phyloP scores from a whole-genome alignment of 2,113 vertebrate species.

The Tachysurus vachellii region DNA sequence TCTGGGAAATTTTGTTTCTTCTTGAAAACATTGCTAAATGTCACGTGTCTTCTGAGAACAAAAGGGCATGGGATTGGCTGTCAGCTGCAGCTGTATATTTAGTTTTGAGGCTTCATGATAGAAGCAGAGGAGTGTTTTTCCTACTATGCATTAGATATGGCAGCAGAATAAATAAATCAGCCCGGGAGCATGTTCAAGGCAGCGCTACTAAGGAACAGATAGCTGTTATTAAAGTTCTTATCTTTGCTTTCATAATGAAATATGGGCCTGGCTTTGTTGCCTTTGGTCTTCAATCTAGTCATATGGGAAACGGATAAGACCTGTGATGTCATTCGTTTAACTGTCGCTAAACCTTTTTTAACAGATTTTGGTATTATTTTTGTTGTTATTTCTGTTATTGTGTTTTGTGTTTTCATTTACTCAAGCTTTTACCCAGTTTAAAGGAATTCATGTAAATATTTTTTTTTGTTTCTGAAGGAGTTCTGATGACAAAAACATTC shows the following conservation, averaged over 20 bases:
- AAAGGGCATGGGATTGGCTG: conserved; percentile 12
- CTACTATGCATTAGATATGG: conserved; percentile 67
- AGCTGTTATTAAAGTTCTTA: conserved; percentile 93
- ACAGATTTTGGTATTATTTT: not conserved
- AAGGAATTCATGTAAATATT: not conserved
- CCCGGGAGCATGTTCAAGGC: conserved; percentile 50
- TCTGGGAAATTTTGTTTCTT: conserved; percentile 49
- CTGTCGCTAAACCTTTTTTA: not conserved
- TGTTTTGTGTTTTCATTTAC: not conserved
- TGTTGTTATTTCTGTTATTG: not conserved
- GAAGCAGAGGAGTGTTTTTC: conserved; percentile 1
- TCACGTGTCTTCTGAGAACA: conserved; percentile 25
- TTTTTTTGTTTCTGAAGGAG: conserved; percentile 69
- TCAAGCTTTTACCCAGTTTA: not conserved
- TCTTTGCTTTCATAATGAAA: conserved; percentile 77
- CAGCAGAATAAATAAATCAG: conserved; percentile 63
- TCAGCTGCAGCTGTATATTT: conserved; percentile 36
- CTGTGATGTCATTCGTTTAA: conserved; percentile 4
- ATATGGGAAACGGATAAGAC: conserved; percentile 22
- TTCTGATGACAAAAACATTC: conserved; percentile 76
- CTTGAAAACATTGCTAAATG: conserved; percentile 51
- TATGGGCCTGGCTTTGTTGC: conserved; percentile 54
- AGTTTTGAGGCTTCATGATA: conserved; percentile 46
- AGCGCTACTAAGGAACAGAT: conserved; percentile 67
- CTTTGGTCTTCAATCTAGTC: conserved; percentile 35